phyloP scores from a whole-genome alignment of 2,113 vertebrate species.

The Rhinolophus ferrumequinum region DNA sequence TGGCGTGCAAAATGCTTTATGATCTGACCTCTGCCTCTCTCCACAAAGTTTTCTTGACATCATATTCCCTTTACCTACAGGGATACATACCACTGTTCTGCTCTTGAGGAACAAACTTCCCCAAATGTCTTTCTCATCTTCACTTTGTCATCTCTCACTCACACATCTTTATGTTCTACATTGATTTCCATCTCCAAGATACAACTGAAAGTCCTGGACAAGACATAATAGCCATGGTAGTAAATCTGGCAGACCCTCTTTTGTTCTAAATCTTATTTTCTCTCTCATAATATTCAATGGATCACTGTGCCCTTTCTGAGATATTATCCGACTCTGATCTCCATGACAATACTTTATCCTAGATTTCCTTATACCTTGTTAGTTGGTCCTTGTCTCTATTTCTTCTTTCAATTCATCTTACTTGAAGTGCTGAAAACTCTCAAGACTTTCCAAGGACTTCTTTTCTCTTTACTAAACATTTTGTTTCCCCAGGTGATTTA shows the following conservation, averaged over 20 bases:
- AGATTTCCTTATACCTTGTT: not conserved
- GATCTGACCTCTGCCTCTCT: not conserved
- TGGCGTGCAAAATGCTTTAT: not conserved
- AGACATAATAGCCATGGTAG: not conserved
- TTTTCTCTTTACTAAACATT: not conserved
- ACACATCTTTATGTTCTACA: not conserved
- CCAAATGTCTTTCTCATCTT: slow-evolving; percentile 1
- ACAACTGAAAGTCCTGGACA: not conserved
- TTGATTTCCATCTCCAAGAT: not conserved
- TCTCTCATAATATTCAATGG: not conserved
- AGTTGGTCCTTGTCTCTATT: not conserved
- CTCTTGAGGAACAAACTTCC: not conserved
- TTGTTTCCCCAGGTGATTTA: not conserved
- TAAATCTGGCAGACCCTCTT: not conserved
- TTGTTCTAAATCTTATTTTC: not conserved
- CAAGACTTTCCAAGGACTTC: not conserved
- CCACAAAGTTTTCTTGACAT: not conserved
- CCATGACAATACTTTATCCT: not conserved
- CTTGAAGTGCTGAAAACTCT: not conserved
- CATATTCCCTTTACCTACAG: not conserved
- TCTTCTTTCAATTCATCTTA: not conserved
- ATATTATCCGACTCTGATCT: not conserved
- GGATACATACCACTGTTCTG: not conserved
- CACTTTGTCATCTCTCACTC: not conserved
- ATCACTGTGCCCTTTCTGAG: not conserved